phyloP scores from a whole-genome alignment of 2,797 vertebrate species.

The Ispidina lecontei region DNA sequence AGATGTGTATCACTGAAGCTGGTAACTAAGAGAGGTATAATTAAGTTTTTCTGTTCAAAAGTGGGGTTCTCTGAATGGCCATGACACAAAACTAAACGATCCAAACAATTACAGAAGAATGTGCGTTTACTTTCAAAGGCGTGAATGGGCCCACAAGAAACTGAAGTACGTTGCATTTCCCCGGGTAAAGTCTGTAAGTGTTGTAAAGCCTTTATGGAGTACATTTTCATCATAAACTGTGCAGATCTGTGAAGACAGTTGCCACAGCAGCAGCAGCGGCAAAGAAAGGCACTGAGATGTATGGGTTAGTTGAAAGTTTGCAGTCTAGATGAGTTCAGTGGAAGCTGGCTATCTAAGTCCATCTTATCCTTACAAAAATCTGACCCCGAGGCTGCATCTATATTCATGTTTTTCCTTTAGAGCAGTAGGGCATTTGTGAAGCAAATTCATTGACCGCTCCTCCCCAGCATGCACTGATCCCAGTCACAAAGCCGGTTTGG shows the following conservation, averaged over 20 bases:
- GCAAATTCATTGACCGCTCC: not conserved
- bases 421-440: constrained; percentile 16
- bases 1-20: not conserved
- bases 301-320: not conserved
- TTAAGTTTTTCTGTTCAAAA: not conserved
- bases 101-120: not conserved
- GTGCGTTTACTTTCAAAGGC: not conserved
- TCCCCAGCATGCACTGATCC: not conserved
- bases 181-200: rapidly evolving
- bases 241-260: not conserved
- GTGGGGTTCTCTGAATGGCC: not conserved
- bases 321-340: not conserved
- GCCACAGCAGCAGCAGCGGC: not conserved
- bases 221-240: not conserved
- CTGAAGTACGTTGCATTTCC: not conserved
- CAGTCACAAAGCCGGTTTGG: not conserved
- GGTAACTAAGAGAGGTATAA: not conserved
- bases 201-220: not conserved
- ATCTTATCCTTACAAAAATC: not conserved
- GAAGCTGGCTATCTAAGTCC: not conserved
- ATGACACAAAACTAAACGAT: not conserved
- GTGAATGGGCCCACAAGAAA: not conserved
- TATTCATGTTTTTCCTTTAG: not conserved
- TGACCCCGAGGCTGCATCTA: not conserved
- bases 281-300: not conserved